phyloP scores from a whole-genome alignment of 2,888 invertebrate genomes.

The Nomada ruficornis region DNA sequence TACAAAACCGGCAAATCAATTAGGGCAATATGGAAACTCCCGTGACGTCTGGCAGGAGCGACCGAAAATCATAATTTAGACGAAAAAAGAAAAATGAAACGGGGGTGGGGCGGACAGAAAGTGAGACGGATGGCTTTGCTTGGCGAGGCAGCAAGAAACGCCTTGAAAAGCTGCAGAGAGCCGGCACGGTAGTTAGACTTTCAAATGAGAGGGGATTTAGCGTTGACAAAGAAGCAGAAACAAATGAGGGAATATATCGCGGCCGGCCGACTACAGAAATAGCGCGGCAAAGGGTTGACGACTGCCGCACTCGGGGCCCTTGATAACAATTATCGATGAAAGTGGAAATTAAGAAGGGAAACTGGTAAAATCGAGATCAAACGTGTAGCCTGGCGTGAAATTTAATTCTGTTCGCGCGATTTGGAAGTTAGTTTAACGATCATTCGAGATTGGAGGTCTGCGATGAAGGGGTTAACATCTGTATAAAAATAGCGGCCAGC shows the following conservation, averaged over 20 bases:
- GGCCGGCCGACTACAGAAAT: neutral
- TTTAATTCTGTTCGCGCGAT: too few species aligned
- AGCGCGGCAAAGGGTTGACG: neutral
- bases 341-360: neutral
- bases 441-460: too few species aligned
- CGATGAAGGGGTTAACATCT: too few species aligned
- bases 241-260: conserved; percentile 18
- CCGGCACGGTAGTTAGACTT: conserved; percentile 37
- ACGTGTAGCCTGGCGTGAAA: neutral
- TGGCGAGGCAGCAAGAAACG: conserved; percentile 37
- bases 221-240: conserved; percentile 3
- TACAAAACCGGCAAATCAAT: neutral
- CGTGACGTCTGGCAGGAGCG: neutral
- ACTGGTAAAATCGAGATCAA: neutral
- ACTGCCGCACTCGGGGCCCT: neutral
- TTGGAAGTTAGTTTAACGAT: too few species aligned
- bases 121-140: conserved; percentile 46
- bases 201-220: conserved; percentile 39
- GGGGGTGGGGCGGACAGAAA: conserved; percentile 25
- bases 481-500: too few species aligned
- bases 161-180: conserved; percentile 16
- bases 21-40: too few species aligned
- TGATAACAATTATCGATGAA: neutral
- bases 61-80: conserved; percentile 27
- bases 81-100: neutral